Base-by-base conservation (phyloP, 2,888 invertebrate genomes). In the Cephalotes varians region DNA sequence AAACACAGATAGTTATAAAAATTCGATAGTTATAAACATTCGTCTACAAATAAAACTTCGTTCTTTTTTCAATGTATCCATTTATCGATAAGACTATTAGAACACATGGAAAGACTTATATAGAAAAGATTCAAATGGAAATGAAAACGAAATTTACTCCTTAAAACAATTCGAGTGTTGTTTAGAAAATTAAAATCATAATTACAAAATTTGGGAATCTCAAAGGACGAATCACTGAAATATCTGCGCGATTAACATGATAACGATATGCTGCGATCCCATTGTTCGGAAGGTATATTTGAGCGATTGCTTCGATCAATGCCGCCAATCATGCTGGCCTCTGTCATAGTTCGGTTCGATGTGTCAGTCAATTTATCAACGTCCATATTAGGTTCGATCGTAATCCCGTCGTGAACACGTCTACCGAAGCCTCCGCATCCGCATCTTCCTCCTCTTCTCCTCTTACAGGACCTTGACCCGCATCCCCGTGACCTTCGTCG, bases 381-480 rank as follows among this genome's bases (percentile, higher is more conserved):
- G 12, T 21, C 15, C 40, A 37, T n/a, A 54, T 1, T 62, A 28
- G n/a, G n/a, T 15, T 51, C 12, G 49, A 37, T 37, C 7, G 18
- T 51, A 64, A n/a, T 51, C 18, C 18, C 28, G 12, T 51, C 37
- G 5, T n/a, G 18, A n/a, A 34, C 37, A 7, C 28, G 3, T 34
- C n/a, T 15, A 0, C 58, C 79, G 0, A 62, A 7, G 1, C 54
- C 62, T 1, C 79, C 21, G 15, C 85, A 81, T 15, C 15, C 44
- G 9, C 79, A 73, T 28, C 67, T 74, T 34, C 21, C 74, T 31
- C 25, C 71, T 12, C 67, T 82, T 31, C 76, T 85, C 12, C 62
- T 84, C 62, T 84, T 82, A 49, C 72, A 82, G 3, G 49, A 40
- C 65, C 47, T 83, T 86, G 74, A 79, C 77, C 3, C 18, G 31